These are phyloP conservation scores for Microcebus lehilahytsara DNA, from an alignment of 2,113 vertebrate species.

Conservation along the genomic window DNA sequence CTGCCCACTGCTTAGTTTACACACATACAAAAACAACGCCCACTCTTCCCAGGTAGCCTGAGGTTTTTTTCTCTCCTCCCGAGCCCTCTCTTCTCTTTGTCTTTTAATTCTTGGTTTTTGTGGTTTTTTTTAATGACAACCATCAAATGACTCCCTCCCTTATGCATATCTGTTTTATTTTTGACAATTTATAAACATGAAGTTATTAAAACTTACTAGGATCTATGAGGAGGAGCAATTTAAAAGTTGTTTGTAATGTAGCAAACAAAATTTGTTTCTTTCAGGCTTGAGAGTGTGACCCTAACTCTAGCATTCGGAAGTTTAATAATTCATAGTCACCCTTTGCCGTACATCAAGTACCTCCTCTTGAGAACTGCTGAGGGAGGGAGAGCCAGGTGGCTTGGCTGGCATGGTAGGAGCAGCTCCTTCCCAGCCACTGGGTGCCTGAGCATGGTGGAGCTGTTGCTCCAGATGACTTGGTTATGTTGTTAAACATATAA, in stretches of 20 bases:
- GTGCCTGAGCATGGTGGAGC: background rate
- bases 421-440: background rate
- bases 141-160: background rate
- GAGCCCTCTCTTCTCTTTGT: background rate
- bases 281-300: background rate
- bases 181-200: background rate
- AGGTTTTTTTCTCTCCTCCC: background rate
- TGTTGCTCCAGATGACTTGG: constrained; percentile 22
- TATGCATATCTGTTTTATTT: background rate
- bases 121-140: background rate
- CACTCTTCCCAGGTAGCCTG: background rate
- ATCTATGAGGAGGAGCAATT: background rate
- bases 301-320: background rate
- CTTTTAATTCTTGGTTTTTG: background rate
- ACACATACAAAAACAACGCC: background rate
- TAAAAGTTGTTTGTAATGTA: background rate
- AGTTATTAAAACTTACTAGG: background rate
- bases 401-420: background rate
- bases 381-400: background rate
- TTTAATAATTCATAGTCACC: background rate
- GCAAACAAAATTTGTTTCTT: background rate
- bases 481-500: constrained; percentile 71
- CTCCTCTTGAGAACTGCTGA: background rate
- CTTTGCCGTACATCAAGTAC: background rate
- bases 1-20: background rate